phyloP scores from a whole-genome alignment of 2,797 vertebrate genomes.

The Danio albolineatus region DNA sequence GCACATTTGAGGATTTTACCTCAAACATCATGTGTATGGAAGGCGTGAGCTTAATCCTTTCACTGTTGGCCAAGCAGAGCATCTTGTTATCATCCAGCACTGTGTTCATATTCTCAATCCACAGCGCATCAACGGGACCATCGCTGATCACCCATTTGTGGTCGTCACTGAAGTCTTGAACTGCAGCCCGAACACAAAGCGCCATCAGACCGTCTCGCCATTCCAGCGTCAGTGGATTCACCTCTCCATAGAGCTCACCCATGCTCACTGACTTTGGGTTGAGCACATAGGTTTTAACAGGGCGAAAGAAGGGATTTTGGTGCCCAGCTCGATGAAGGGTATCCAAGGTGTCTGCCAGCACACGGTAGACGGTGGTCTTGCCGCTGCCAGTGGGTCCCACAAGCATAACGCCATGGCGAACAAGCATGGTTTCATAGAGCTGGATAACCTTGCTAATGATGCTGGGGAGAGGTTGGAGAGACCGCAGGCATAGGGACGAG shows the following conservation, averaged over 20 bases:
- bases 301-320: slow-evolving; percentile 81
- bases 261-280: slow-evolving; percentile 92
- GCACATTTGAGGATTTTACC: slow-evolving; percentile 68
- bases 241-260: slow-evolving; percentile 85
- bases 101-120: slow-evolving; percentile 94
- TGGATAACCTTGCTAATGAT: slow-evolving; percentile 87
- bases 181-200: slow-evolving; percentile 84
- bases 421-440: slow-evolving; percentile 91
- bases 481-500: slow-evolving; percentile 76
- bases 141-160: slow-evolving; percentile 92
- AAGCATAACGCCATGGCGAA: slow-evolving; percentile 91
- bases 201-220: slow-evolving; percentile 92
- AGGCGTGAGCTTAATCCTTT: slow-evolving; percentile 88
- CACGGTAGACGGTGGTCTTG: slow-evolving; percentile 86
- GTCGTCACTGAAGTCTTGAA: slow-evolving; percentile 79
- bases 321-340: slow-evolving; percentile 72
- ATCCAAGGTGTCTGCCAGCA: slow-evolving; percentile 83
- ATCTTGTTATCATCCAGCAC: slow-evolving; percentile 93
- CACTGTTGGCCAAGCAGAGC: slow-evolving; percentile 91
- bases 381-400: slow-evolving; percentile 89
- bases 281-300: slow-evolving; percentile 84
- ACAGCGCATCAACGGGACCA: slow-evolving; percentile 88
- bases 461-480: slow-evolving; percentile 80
- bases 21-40: slow-evolving; percentile 93
- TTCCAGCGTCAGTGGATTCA: slow-evolving; percentile 85